Evolutionary conservation across 2,113 vertebrate genomes (phyloP), one percentile per base, ranked within the genome.

Genomic region (Pteropus alecto): DNA sequence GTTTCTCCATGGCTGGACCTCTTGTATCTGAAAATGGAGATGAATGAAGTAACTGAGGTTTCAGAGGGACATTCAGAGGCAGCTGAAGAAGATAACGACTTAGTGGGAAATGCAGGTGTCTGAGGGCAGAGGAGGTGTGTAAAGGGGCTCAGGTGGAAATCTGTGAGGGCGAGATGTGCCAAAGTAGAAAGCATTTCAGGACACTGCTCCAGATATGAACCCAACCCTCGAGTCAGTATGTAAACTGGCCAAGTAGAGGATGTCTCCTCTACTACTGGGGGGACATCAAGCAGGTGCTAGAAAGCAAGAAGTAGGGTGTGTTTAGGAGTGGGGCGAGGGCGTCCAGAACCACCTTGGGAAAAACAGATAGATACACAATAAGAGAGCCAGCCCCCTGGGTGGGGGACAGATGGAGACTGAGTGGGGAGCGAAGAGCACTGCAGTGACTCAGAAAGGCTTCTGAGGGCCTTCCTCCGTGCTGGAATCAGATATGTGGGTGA

Each of bases 11-110:
- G 33, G 63, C 3, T 1, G 87, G 28, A 26, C n/a, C 71, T 94
- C 76, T 86, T 41, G 54, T 46, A 86, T 96, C 95, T 95, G 87
- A 54, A 94, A 97, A 67, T 13, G 38, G 68, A 94, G 86, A 94
- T 1, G 71, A 28, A 41, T 26, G 28, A 67, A 33, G 28, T 54
- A 58, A 87, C 43, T 41, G 60, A 77, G 48, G 88, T 28, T 30
- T 63, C 5, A 8, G 43, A 87, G 65, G 61, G 28, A 24, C 11
- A 24, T 41, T 65, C 22, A 82, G 74, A 86, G 56, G 73, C 0
- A 54, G 22, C 30, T 2, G 19, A 74, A 60, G 77, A 74, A 63
- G 30, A 11, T 16, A 60, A 77, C 60, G n/a, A 1, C 18, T 22
- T 11, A 35, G 12, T 5, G 21, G 70, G 18, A 38, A 30, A 21